Base-by-base conservation (phyloP, 1,140 invertebrate species). In the Yoshiicerus persimilis region DNA sequence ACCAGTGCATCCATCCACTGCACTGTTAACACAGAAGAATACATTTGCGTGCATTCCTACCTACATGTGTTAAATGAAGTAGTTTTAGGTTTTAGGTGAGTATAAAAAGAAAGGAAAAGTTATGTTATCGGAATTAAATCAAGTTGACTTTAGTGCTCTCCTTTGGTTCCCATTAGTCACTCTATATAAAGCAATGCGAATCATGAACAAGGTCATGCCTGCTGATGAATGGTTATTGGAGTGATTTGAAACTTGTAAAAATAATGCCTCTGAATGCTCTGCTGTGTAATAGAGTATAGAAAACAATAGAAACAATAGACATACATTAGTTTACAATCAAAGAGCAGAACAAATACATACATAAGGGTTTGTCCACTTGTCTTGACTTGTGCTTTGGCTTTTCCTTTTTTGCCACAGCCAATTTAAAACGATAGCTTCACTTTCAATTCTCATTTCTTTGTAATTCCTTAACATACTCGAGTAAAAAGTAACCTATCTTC, bases 161-260 rank as follows among this genome's bases (percentile, higher is more conserved):
- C 6, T 34, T 80, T 36, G 32, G 20, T 80, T 20, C 11, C 75
- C 75, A 80, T 80, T 38, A 20, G 75, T n/a, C 34, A 80, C 38
- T 80, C 10, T 38, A 80, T 38, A 80, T 80, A 80, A 38, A 80
- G 34, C 16, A 11, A 80, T 80, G 75, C 30, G 32, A 80, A 80
- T 80, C 30, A 80, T 80, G 13, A 80, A 80, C 75, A 80, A 80
- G 75, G 75, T 80, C 75, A 80, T 38, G 32, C 38, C 20, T 8
- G 16, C 75, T 80, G 75, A 80, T 80, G 75, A 80, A 80, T 80
- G 75, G 34, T 38, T 38, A 80, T n/a, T 80, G 75, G 32, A 38
- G 32, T 80, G 75, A 80, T 80, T 80, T 80, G 13, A 6, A 80
- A 80, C 36, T n/a, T n/a, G 75, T 80, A 80, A 80, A 77, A 80